phyloP scores from a whole-genome alignment of 1,140 invertebrate species.

The Acromyrmex charruanus region DNA sequence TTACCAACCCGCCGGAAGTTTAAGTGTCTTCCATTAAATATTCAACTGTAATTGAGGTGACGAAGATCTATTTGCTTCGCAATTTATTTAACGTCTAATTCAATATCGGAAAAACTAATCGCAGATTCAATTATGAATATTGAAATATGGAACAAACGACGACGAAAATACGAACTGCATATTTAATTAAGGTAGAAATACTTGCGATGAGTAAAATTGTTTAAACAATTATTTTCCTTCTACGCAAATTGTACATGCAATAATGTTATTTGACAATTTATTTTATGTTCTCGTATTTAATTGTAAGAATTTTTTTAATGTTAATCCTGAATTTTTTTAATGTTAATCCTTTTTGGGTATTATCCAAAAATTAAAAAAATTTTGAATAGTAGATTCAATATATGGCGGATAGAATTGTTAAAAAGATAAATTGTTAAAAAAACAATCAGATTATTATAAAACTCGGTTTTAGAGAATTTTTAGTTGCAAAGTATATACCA shows the following conservation, averaged over 20 bases:
- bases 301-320: background rate
- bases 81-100: constrained; percentile 31
- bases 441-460: too few species aligned
- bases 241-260: background rate
- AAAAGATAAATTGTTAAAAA: too few species aligned
- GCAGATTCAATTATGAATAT: constrained; percentile 8
- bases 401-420: too few species aligned
- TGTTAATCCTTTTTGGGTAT: too few species aligned
- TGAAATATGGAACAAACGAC: constrained; percentile 3
- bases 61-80: constrained; percentile 31
- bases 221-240: background rate
- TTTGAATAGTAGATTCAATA: background rate
- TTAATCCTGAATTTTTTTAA: background rate
- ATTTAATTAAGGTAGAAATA: background rate
- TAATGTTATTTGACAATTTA: background rate
- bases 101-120: background rate
- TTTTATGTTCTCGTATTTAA: background rate
- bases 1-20: constrained; percentile 21
- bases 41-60: constrained; percentile 47
- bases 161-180: background rate
- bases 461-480: too few species aligned
- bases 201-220: background rate
- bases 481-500: too few species aligned
- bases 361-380: background rate
- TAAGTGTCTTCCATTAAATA: constrained; percentile 30